Base-by-base conservation (phyloP, 2,888 invertebrate species). In the Pantelozetes paolii region DNA sequence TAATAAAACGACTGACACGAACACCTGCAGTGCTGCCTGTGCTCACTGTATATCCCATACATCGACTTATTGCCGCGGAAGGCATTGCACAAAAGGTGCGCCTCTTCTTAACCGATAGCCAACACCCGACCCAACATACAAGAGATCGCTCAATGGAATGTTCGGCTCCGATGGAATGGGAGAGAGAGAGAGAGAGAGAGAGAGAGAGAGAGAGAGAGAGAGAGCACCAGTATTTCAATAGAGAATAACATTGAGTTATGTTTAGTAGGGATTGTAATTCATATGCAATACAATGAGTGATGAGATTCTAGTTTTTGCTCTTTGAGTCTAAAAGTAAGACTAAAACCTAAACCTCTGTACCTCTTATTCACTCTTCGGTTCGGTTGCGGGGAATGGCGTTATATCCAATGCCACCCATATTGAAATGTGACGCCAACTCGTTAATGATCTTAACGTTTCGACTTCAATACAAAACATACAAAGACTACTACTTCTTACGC, bases 41-140 rank as follows among this genome's bases (percentile, higher is more conserved):
- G 28, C 23, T 67, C 18, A 30, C 20, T 20, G 36, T 32, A 23
- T 54, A 54, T 20, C 1, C 8, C 54, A 5, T 1, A 2, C 23
- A 67, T 23, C 69, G 69, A 69, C 69, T 69, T 69, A 45, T 45
- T 69, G 45, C 69, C 69, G 62, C 62, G 69, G 67, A 67, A 67
- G 67, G 36, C 42, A 45, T 45, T 20, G 28, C 36, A 69, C 69
- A 69, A 69, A 64, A 69, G 69, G 69, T 45, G 69, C 69, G 69
- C 20, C 64, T 36, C 45, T 18, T 69, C 42, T 69, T 23, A 64
- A 64, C 62, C 20, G 36, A 45, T 42, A 42, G 26, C 15, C 69
- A 42, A 69, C 69, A 69, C 69, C 69, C 69, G 69, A 69, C 9
- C 42, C 64, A 20, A 30, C 32, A 30, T n/a, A 18, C 28, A 15